These are phyloP conservation scores for Acronicta leporina DNA, from an alignment of 2,888 invertebrate species.

Conservation along the genomic window DNA sequence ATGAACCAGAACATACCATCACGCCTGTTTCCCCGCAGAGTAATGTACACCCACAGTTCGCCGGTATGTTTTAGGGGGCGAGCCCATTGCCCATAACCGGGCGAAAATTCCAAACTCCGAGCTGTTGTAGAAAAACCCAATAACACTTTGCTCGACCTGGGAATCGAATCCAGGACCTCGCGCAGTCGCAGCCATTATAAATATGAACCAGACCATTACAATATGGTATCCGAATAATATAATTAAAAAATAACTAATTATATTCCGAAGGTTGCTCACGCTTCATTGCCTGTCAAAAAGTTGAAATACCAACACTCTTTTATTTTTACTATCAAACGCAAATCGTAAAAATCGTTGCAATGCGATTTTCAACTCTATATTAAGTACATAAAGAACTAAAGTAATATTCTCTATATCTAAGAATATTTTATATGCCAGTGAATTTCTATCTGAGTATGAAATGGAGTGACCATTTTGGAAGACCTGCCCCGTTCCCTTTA, in stretches of 20 bases:
- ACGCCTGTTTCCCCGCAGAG: too few species aligned
- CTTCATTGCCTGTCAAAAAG: slow-evolving; percentile 64
- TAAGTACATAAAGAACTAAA: slow-evolving; percentile 45
- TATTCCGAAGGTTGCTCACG: slow-evolving; percentile 43
- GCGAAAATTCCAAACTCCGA: too few species aligned
- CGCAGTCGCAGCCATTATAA: too few species aligned
- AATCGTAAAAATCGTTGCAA: slow-evolving; percentile 30
- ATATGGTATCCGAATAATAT: too few species aligned
- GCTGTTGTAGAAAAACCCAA: too few species aligned
- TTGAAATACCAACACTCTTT: slow-evolving; percentile 60
- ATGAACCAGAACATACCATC: too few species aligned
- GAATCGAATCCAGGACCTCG: too few species aligned
- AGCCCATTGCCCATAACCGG: too few species aligned
- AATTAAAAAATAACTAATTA: slow-evolving; percentile 32
- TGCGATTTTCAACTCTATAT: slow-evolving; percentile 49
- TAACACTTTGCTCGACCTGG: too few species aligned
- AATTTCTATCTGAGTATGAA: slow-evolving; percentile 55
- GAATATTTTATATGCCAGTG: slow-evolving; percentile 41
- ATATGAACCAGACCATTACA: too few species aligned
- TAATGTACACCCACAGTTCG: too few species aligned
- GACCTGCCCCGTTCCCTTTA: slow-evolving; percentile 36
- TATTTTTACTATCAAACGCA: slow-evolving; percentile 56
- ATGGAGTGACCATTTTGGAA: slow-evolving; percentile 29
- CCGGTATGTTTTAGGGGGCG: too few species aligned
- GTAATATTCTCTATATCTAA: slow-evolving; percentile 18